Conservation (phyloP, 2,888 invertebrate genomes). For the Lithodes maja region DNA sequence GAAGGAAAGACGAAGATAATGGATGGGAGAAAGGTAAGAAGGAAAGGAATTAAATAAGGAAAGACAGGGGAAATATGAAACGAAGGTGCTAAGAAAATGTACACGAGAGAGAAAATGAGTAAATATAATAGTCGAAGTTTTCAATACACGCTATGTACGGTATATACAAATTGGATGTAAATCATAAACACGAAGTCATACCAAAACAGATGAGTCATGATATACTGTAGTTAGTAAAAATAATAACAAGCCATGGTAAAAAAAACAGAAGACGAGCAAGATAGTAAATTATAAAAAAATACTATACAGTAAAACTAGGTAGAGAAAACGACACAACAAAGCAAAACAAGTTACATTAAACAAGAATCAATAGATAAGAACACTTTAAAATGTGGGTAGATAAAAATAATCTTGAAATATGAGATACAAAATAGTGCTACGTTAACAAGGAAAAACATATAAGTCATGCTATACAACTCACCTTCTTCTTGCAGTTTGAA, state of each 20-base stretch:
- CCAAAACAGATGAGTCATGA: background rate
- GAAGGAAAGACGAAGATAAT: background rate
- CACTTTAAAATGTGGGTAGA: too few species aligned
- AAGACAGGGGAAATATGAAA: background rate
- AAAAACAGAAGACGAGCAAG: too few species aligned
- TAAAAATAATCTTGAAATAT: too few species aligned
- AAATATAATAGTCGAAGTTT: background rate
- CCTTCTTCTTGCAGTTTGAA: slow-evolving; percentile 6
- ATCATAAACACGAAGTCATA: too few species aligned
- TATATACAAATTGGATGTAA: too few species aligned
- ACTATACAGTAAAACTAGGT: too few species aligned
- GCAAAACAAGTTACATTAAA: too few species aligned
- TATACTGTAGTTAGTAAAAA: background rate
- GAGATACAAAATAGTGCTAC: background rate
- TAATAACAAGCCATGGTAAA: too few species aligned
- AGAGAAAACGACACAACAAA: too few species aligned
- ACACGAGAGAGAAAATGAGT: background rate
- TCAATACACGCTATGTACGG: background rate
- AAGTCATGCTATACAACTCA: background rate
- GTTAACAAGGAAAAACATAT: background rate
- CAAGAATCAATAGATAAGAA: too few species aligned
- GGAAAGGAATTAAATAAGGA: background rate
- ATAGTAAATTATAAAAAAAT: too few species aligned
- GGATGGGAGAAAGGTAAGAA: background rate
- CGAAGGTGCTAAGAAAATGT: background rate